Conservation (phyloP, 2,113 vertebrate genomes). For the Vulpes ferrilata region DNA sequence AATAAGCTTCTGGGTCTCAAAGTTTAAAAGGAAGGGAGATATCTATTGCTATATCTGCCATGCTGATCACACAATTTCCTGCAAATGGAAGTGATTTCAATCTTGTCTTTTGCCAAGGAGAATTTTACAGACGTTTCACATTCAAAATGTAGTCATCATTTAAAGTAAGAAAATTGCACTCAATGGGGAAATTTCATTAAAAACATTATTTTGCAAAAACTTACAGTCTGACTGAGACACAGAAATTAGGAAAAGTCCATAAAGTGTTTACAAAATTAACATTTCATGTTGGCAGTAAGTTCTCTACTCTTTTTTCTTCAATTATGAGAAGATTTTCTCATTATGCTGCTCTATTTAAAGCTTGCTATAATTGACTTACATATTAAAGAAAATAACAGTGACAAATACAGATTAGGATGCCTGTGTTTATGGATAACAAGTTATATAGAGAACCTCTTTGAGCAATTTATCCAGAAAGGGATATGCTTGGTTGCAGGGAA, state of each 20-base stretch:
- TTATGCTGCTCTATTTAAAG: conserved; percentile 85
- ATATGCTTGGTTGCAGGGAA: conserved; percentile 30
- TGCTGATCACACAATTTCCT: conserved; percentile 52
- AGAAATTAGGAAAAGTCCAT: conserved; percentile 57
- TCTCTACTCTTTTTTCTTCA: conserved; percentile 83
- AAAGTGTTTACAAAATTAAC: conserved; percentile 74
- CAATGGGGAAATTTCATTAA: conserved; percentile 63
- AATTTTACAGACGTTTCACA: conserved; percentile 51
- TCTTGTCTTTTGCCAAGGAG: conserved; percentile 34
- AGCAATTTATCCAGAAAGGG: conserved; percentile 50
- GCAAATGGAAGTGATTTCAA: conserved; percentile 26
- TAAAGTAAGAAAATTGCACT: conserved; percentile 56
- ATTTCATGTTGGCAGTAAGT: conserved; percentile 82
- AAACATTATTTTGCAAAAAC: conserved; percentile 36
- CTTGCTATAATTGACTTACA: conserved; percentile 80
- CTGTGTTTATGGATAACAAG: conserved; percentile 69
- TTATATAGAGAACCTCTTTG: conserved; percentile 62
- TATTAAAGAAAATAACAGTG: conserved; percentile 82
- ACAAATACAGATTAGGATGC: conserved; percentile 74
- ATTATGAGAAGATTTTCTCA: conserved; percentile 87
- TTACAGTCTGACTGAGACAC: conserved; percentile 67
- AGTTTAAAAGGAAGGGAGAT: conserved; percentile 6
- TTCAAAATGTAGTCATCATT: conserved; percentile 64
- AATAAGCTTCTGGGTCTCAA: neutral
- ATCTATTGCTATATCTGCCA: neutral